phyloP scores from a whole-genome alignment of 1,140 invertebrate species.

The Cepaea nemoralis region DNA sequence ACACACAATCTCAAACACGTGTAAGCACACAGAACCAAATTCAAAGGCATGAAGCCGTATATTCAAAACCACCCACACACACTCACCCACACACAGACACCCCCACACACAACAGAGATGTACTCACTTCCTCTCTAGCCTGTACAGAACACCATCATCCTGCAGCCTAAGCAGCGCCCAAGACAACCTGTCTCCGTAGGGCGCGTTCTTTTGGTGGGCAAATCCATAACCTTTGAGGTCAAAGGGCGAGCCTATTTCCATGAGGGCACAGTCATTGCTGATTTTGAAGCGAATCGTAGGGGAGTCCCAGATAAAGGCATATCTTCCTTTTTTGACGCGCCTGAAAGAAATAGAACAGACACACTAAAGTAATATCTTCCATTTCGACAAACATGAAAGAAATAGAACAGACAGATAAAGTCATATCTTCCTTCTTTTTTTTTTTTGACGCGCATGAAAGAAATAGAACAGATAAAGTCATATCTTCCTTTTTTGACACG shows the following conservation, averaged over 20 bases:
- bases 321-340: slow-evolving; percentile 62
- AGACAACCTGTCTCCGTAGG: slow-evolving; percentile 93
- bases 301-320: slow-evolving; percentile 70
- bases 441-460: slow-evolving; percentile 59
- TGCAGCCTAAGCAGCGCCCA: slow-evolving; percentile 92
- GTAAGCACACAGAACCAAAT: no score
- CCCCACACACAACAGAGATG: not conserved
- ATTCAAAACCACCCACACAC: no score
- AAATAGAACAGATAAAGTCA: slow-evolving; percentile 69
- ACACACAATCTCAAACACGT: no score
- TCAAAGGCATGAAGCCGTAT: no score
- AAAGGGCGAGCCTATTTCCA: slow-evolving; percentile 66
- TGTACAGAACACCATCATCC: slow-evolving; percentile 91
- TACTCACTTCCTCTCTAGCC: slow-evolving; percentile 75
- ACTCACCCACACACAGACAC: no score
- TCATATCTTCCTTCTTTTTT: slow-evolving; percentile 62
- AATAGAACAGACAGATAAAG: no score
- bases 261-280: slow-evolving; percentile 63
- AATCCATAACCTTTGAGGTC: slow-evolving; percentile 68
- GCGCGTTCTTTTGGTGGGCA: slow-evolving; percentile 78
- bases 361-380: no score
- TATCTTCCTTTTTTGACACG: slow-evolving; percentile 64
- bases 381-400: no score
- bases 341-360: slow-evolving; percentile 20
- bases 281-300: slow-evolving; percentile 62